Conservation (phyloP, 2,797 vertebrate species). For the Hypotaenidia okinawae region DNA sequence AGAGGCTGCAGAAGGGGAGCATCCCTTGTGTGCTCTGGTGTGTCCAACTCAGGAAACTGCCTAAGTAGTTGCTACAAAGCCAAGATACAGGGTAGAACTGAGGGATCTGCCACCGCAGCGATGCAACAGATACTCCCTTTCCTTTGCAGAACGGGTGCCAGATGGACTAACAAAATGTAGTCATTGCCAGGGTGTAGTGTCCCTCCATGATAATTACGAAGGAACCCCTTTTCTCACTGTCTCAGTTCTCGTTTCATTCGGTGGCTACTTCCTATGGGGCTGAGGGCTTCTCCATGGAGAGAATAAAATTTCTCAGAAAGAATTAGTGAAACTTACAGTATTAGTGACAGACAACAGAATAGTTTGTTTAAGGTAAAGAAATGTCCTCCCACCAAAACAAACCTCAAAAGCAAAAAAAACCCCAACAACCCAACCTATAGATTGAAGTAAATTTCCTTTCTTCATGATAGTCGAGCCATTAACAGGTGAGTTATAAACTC, state of each 20-base stretch:
- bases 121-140: neutral
- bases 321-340: neutral
- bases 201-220: neutral
- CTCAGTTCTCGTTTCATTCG: neutral
- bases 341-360: neutral
- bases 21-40: neutral
- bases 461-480: neutral
- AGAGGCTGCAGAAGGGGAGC: neutral
- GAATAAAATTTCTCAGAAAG: neutral
- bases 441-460: neutral
- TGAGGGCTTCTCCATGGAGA: neutral
- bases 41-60: neutral
- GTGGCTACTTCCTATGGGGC: neutral
- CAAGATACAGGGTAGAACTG: neutral
- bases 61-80: neutral
- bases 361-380: neutral
- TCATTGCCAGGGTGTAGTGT: neutral
- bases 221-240: neutral
- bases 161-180: neutral
- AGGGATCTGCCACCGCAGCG: accelerated
- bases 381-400: neutral
- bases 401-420: neutral
- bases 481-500: neutral
- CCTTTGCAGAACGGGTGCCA: neutral
- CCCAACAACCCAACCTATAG: neutral